Evolutionary conservation across 2,888 invertebrate species (phyloP).

Genomic region (Zootermopsis nevadensis): DNA sequence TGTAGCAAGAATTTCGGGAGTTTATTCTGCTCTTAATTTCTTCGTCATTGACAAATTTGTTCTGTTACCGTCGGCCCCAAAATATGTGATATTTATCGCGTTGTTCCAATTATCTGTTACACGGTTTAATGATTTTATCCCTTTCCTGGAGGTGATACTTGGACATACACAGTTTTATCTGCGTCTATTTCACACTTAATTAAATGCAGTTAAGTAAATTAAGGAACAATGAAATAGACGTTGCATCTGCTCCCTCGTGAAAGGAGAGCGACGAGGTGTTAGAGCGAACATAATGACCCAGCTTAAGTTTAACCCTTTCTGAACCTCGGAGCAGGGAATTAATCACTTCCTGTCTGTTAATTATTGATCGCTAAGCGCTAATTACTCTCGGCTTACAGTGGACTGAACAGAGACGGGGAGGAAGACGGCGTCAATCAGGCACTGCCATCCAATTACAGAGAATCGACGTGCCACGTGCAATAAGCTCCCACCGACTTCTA

Average conservation of each 20-base stretch:
- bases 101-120: no score
- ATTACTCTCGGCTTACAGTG: conserved; percentile 43
- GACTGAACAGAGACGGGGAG: neutral
- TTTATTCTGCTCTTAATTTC: no score
- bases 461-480: conserved; percentile 8
- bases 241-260: neutral
- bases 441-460: conserved; percentile 30
- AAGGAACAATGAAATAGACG: no score
- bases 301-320: neutral
- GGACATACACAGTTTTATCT: no score
- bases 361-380: conserved; percentile 52
- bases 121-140: no score
- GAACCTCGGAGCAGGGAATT: conserved; percentile 40
- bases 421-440: conserved; percentile 43
- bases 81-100: no score
- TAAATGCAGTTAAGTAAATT: no score
- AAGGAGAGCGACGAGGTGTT: neutral
- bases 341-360: conserved; percentile 52
- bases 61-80: no score
- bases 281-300: conserved; percentile 5
- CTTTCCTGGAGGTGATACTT: no score
- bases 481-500: neutral
- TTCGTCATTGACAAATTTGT: no score
- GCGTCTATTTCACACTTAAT: no score
- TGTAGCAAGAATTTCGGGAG: no score